A percentile compares a stretch with the other conserved stretches of the same genome.
Evolutionary conservation across 2,797 vertebrate species (phyloP).

Genomic region (Lateolabrax maculatus): DNA sequence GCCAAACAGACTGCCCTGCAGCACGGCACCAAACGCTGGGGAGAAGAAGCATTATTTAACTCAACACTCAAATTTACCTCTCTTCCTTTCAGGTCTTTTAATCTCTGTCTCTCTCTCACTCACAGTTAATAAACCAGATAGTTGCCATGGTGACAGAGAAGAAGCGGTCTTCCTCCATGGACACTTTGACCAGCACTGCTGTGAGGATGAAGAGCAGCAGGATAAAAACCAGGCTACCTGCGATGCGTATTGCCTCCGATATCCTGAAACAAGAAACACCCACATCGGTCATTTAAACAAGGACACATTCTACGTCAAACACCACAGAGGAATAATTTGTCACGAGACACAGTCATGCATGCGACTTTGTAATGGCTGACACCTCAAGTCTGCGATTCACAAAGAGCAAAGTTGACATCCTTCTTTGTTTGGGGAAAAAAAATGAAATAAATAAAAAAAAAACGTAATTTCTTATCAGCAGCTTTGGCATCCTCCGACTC

Average conservation of each 20-base stretch:
- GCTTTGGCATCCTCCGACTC: background rate
- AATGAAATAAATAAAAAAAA: too few relatives aligned
- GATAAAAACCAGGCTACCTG: conserved; percentile 88
- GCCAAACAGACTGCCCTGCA: conserved; percentile 93
- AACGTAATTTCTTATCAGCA: background rate
- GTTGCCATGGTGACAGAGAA: conserved; percentile 92
- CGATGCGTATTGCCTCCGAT: conserved; percentile 86
- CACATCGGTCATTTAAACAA: background rate
- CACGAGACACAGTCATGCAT: background rate
- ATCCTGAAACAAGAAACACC: conserved; percentile 79
- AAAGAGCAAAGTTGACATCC: background rate
- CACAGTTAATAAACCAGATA: conserved; percentile 94
- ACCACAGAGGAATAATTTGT: background rate
- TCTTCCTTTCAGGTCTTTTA: background rate
- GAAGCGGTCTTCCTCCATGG: conserved; percentile 81
- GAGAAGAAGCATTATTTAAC: background rate
- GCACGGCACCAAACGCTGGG: conserved; percentile 89
- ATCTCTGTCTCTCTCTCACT: conserved; percentile 44
- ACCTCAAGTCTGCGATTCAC: background rate
- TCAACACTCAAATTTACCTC: rapidly evolving
- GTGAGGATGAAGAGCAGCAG: conserved; percentile 90
- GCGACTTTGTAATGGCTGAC: background rate
- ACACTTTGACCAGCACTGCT: conserved; percentile 86
- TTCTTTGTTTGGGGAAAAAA: too few relatives aligned
- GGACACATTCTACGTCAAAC: background rate